Evolutionary conservation across 1,140 invertebrate species (phyloP).

Genomic region (Bombyx mori): ASM3026992v2 NC_085116.1:858501-859000

Average conservation of each 20-base stretch:
- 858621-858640: constrained; percentile 44
- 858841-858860: constrained; percentile 8
- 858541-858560: constrained; percentile 47
- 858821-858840: constrained; percentile 6
- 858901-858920: constrained; percentile 8
- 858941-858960: neutral
- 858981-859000: too few relatives aligned
- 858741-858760: constrained; percentile 13
- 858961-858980: too few relatives aligned
- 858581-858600: constrained; percentile 59
- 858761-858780: constrained; percentile 20
- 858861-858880: constrained; percentile 9
- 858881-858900: constrained; percentile 6
- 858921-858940: constrained; percentile 4
- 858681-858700: constrained; percentile 36
- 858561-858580: constrained; percentile 43
- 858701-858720: constrained; percentile 12
- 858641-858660: constrained; percentile 59
- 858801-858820: constrained; percentile 10
- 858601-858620: constrained; percentile 49
- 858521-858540: constrained; percentile 36
- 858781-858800: constrained; percentile 8
- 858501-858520: constrained; percentile 43
- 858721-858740: constrained; percentile 18
- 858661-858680: constrained; percentile 33